Evolutionary conservation across 2,888 invertebrate species (phyloP), one percentile per base, ranked within the genome.

Genomic region (Macrosoma leucophasiata): DNA sequence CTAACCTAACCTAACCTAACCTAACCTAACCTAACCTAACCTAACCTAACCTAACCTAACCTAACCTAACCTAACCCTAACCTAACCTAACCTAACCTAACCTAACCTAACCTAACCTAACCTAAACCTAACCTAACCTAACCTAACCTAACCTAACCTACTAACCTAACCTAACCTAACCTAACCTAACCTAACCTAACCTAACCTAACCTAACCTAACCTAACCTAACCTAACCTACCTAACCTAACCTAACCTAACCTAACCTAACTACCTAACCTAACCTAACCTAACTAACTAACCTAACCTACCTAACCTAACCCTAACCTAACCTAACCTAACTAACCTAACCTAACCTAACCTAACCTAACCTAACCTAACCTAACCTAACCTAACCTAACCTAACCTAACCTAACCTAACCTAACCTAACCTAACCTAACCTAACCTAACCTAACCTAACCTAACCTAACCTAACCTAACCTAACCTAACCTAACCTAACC

Each of bases 1-100:
- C 46, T 41, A 43, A 46, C 46, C 43, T 40, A 46, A 43, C 42
- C 46, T 43, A 43, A 47, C 43, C 47, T 43, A 47, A 43, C 47
- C 43, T 43, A 43, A 43, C 39, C 43, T 39, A 39, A 43, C 39
- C 43, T 39, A 39, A 43, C 43, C 43, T 43, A 43, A 43, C 39
- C 40, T 40, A 39, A 35, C 33, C 32, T 30, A 30, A 30, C 33
- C 40, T 33, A 39, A 42, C 43, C 43, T 37, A 39, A 36, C 39
- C 39, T 37, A 43, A 38, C 36, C 26, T 37, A 32, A 32, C 32
- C 32, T 33, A 31, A 34, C n/a, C n/a, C n/a, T n/a, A n/a, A n/a
- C n/a, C 34, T 31, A 29, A 30, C 28, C 35, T 35, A 39, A 38
- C 29, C 24, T 22, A 21, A 32, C 25, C 26, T 21, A 33, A 22